Evolutionary conservation across 2,888 invertebrate genomes (phyloP), one percentile per base, ranked within the genome.

Genomic region (Euzophera pinguis): DNA sequence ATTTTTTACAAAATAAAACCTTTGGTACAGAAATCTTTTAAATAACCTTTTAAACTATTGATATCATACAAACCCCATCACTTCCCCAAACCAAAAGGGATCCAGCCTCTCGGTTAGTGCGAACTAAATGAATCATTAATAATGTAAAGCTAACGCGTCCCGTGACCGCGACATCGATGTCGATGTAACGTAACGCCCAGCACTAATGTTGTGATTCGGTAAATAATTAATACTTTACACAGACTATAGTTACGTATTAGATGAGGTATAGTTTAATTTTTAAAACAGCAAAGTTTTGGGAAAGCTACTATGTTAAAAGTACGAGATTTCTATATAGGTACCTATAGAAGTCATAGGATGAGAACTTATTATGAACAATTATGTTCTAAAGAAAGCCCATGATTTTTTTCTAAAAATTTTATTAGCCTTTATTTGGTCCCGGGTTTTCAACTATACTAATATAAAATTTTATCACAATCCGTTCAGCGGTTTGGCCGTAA

Each of bases 61-160:
- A 64, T 53, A 54, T 41, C 8, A 34, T 52, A n/a, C n/a, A 29
- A 50, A 51, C 13, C 54, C 49, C 81, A 75, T 59, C 80, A 58
- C 78, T 84, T 78, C 1, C n/a, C 52, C 53, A 68, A 76, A 77
- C 78, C 81, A 82, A 66, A 82, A 86, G 87, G 89, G 88, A 83
- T 82, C 78, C 73, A 73, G 78, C 79, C 73, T 76, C 79, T 77
- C 79, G 80, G 87, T 89, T 89, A 88, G 89, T 88, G 89, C 84
- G 89, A 88, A 89, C 88, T 89, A 90, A 89, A 90, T 89, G 89
- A 89, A 88, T 85, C 89, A 87, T 90, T 90, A 90, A 89, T 90
- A 89, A 90, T 89, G 83, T 79, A 88, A 81, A 82, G 78, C 84
- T 80, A 83, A 81, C 85, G 74, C 75, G 73, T 72, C 60, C 68